Evolutionary conservation across 1,140 invertebrate species (phyloP).

Genomic region (Sinella curviseta): DNA sequence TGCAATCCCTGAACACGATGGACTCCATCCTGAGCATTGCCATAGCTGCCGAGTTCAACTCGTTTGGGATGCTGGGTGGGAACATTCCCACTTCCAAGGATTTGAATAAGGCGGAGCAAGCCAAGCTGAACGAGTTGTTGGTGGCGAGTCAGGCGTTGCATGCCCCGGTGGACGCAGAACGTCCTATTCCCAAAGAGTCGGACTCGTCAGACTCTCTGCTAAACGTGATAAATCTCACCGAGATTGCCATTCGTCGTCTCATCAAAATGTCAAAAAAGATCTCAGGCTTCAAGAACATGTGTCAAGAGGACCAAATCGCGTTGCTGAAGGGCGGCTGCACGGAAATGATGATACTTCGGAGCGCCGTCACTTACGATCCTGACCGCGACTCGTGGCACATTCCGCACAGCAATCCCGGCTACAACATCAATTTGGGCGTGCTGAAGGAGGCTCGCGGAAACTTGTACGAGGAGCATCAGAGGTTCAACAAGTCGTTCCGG

Average conservation of each 20-base stretch:
- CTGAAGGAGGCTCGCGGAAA: slow-evolving; percentile 80
- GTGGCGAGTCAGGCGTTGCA: slow-evolving; percentile 78
- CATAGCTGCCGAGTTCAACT: slow-evolving; percentile 77
- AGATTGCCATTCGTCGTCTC: slow-evolving; percentile 81
- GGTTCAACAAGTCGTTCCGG: slow-evolving; percentile 78
- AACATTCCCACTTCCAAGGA: slow-evolving; percentile 61
- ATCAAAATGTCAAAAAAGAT: slow-evolving; percentile 92
- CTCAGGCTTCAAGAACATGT: slow-evolving; percentile 82
- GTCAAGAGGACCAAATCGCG: slow-evolving; percentile 86
- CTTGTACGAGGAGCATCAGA: slow-evolving; percentile 78
- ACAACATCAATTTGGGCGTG: slow-evolving; percentile 76
- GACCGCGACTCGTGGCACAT: slow-evolving; percentile 80
- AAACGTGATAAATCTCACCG: slow-evolving; percentile 85
- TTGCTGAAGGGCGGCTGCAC: slow-evolving; percentile 84
- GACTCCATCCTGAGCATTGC: slow-evolving; percentile 79
- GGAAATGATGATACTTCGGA: slow-evolving; percentile 88
- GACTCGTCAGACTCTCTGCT: slow-evolving; percentile 64
- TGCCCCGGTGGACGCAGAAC: slow-evolving; percentile 77
- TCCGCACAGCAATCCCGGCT: slow-evolving; percentile 70
- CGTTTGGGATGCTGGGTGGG: slow-evolving; percentile 58
- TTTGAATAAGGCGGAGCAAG: slow-evolving; percentile 76
- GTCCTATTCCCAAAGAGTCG: slow-evolving; percentile 15
- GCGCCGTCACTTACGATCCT: slow-evolving; percentile 82
- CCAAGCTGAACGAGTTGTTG: slow-evolving; percentile 79
- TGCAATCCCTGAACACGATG: slow-evolving; percentile 56